Conservation (phyloP, 2,113 vertebrate genomes). For the Corydoras maculifer region DNA sequence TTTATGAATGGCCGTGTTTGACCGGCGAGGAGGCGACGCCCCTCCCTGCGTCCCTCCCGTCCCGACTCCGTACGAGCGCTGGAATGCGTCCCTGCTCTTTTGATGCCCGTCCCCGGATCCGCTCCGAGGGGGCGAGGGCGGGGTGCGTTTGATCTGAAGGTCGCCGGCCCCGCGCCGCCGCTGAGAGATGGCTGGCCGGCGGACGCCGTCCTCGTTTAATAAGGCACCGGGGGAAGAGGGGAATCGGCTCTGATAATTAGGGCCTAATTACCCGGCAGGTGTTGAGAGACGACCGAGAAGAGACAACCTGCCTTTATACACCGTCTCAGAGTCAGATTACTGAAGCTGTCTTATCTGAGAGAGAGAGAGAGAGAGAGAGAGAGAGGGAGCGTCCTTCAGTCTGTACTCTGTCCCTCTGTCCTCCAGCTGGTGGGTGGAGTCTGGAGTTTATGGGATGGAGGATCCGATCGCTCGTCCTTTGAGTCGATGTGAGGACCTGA, state of each 20-base stretch:
- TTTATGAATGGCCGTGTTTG: constrained; percentile 70
- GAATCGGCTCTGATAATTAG: constrained; percentile 96
- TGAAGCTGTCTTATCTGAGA: constrained; percentile 90
- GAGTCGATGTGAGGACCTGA: no score
- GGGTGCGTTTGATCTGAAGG: constrained; percentile 98
- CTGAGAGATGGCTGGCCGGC: constrained; percentile 92
- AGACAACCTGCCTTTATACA: constrained; percentile 99
- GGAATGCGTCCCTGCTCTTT: constrained; percentile 82
- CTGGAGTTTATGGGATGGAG: no score
- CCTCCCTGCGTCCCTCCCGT: constrained; percentile 60
- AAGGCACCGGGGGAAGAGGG: constrained; percentile 95
- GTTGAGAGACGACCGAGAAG: constrained; percentile 96
- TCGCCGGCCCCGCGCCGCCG: constrained; percentile 78
- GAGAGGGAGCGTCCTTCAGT: constrained; percentile 55
- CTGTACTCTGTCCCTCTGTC: no score
- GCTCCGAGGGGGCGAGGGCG: constrained; percentile 73
- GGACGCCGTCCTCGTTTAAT: constrained; percentile 98
- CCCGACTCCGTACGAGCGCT: constrained; percentile 32
- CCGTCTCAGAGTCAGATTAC: constrained; percentile 99
- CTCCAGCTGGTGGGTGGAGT: no score
- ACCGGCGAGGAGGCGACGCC: constrained; percentile 45
- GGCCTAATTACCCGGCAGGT: constrained; percentile 98
- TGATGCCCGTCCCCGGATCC: constrained; percentile 61
- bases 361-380: constrained; percentile 73
- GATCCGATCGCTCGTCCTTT: no score